Percentiles rank a stretch among this genome's conserved stretches.
These are phyloP conservation scores for Cichladusa arquata DNA, from an alignment of 2,113 vertebrate species.

Conservation along the genomic window DNA sequence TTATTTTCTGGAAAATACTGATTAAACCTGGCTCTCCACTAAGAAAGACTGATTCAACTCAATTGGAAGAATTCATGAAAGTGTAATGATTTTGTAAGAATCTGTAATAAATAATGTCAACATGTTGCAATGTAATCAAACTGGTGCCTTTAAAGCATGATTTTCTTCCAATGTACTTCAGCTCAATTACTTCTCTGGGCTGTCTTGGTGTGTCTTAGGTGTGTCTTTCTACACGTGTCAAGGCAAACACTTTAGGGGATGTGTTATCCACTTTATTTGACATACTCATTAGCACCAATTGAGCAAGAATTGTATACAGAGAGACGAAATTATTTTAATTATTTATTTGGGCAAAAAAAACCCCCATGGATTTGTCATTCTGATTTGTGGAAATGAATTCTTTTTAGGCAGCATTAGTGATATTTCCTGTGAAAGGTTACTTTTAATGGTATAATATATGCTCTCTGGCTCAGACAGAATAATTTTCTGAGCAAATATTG, in stretches of 20 bases:
- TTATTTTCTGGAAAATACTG: background rate
- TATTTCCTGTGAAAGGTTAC: background rate
- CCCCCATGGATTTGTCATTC: background rate
- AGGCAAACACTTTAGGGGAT: background rate
- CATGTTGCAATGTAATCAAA: background rate
- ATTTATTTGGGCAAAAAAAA: background rate
- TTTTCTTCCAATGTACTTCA: background rate
- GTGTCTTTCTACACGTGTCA: background rate
- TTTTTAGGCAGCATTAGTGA: background rate
- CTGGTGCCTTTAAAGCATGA: background rate
- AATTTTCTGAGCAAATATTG: background rate
- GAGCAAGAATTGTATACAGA: background rate
- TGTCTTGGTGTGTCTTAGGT: background rate
- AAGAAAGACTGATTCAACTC: background rate
- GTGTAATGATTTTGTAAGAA: background rate
- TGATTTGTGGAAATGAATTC: background rate
- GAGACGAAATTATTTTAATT: background rate
- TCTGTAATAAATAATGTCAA: background rate
- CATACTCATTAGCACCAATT: background rate
- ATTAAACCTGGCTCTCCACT: background rate
- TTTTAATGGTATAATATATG: background rate
- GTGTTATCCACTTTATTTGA: background rate
- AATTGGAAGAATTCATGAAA: background rate
- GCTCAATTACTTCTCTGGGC: background rate
- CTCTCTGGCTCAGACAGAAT: background rate